Evolutionary conservation across 2,797 vertebrate species (phyloP).

Genomic region (Bradypus variegatus): DNA sequence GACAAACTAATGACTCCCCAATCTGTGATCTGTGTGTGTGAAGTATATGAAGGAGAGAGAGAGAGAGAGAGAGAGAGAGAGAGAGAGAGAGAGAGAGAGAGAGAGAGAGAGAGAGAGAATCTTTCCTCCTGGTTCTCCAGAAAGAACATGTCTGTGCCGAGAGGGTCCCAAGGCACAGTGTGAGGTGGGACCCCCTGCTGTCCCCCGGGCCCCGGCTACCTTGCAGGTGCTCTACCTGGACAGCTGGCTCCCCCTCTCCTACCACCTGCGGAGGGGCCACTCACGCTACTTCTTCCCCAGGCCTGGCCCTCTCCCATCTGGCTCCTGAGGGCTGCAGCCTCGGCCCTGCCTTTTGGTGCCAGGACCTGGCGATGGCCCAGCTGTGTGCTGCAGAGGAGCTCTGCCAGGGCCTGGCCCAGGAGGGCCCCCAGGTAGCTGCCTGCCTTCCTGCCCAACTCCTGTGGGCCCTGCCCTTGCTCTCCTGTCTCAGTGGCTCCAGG

Average conservation of each 20-base stretch:
- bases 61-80: neutral
- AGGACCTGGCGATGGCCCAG: fast-evolving
- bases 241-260: too few relatives aligned
- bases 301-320: neutral
- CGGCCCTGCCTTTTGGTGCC: too few relatives aligned
- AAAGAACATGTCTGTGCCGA: neutral
- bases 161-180: neutral
- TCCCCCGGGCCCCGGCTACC: neutral
- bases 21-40: neutral
- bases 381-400: neutral
- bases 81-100: neutral
- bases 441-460: neutral
- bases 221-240: neutral
- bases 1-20: neutral
- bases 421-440: neutral
- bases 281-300: neutral
- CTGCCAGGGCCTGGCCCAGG: neutral
- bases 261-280: neutral
- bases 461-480: too few relatives aligned
- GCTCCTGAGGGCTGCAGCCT: neutral
- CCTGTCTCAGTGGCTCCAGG: neutral
- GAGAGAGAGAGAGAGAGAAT: neutral
- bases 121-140: neutral
- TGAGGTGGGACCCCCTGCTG: neutral
- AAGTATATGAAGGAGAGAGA: neutral